Conservation (phyloP, 1,140 invertebrate genomes). For the Drosophila melanica region DNA sequence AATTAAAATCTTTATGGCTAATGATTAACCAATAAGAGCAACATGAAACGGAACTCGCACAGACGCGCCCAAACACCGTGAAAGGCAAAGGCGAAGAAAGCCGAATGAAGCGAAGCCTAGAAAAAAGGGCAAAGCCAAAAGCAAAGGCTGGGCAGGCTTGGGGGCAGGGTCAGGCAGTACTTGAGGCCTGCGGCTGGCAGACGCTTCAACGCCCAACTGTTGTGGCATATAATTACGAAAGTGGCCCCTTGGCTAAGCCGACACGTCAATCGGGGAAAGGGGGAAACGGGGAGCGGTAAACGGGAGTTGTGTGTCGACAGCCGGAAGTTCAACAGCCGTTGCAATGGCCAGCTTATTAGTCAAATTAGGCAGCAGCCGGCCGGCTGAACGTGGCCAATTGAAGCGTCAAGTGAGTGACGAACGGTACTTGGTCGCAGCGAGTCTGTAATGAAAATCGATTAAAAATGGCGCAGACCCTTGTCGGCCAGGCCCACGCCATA, state of each 20-base stretch:
- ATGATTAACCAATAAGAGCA: constrained; percentile 78
- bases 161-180: neutral
- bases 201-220: constrained; percentile 62
- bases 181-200: constrained; percentile 35
- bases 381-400: constrained; percentile 70
- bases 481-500: constrained; percentile 3
- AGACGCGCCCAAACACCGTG: constrained; percentile 18
- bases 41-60: constrained; percentile 27
- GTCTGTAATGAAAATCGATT: constrained; percentile 79
- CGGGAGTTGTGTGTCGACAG: constrained; percentile 8
- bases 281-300: neutral
- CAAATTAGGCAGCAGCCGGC: constrained; percentile 66
- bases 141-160: too few relatives aligned
- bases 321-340: constrained; percentile 79
- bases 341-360: constrained; percentile 80
- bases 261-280: constrained; percentile 8
- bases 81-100: constrained; percentile 30
- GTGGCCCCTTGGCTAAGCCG: constrained; percentile 58
- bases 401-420: constrained; percentile 78
- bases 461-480: constrained; percentile 52
- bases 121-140: constrained; percentile 3
- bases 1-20: constrained; percentile 82
- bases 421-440: constrained; percentile 36
- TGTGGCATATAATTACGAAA: constrained; percentile 79
- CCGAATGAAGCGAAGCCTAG: constrained; percentile 13